Evolutionary conservation across 1,140 invertebrate genomes (phyloP).

Genomic region (Drosophila nikananu): DNA sequence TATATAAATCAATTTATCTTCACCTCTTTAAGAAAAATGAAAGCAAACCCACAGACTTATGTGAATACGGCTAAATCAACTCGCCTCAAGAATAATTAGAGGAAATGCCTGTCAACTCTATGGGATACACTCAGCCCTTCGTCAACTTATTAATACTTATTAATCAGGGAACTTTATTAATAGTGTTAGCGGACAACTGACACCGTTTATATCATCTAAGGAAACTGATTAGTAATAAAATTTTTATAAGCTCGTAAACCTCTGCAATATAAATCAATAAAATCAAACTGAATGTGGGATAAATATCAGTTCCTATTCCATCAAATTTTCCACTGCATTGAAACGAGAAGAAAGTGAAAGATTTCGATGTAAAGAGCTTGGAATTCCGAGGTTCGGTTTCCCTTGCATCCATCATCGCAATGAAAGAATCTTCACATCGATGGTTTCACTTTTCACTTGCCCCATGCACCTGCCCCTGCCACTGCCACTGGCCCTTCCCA

Average conservation of each 20-base stretch:
- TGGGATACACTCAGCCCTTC: neutral
- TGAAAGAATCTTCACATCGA: slow-evolving; percentile 51
- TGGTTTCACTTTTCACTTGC: slow-evolving; percentile 73
- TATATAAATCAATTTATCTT: too few relatives aligned
- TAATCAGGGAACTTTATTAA: neutral
- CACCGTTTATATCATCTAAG: neutral
- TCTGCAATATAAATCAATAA: neutral
- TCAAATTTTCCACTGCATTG: neutral
- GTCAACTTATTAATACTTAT: neutral
- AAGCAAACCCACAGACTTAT: neutral
- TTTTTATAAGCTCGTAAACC: neutral
- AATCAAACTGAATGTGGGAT: neutral
- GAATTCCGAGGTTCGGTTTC: slow-evolving; percentile 18
- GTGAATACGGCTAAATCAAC: neutral
- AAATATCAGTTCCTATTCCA: neutral
- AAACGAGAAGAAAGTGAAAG: slow-evolving; percentile 22
- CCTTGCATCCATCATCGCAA: slow-evolving; percentile 33
- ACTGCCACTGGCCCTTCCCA: neutral
- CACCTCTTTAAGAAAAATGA: neutral
- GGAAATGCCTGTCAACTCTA: neutral
- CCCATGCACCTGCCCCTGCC: slow-evolving; percentile 38
- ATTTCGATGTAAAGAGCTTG: slow-evolving; percentile 22
- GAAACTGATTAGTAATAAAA: neutral
- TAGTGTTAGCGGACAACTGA: neutral
- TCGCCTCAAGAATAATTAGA: neutral